Percentiles rank a stretch among this genome's conserved stretches.
phyloP scores from a whole-genome alignment of 2,888 invertebrate genomes.

The Phortica okadai region DNA sequence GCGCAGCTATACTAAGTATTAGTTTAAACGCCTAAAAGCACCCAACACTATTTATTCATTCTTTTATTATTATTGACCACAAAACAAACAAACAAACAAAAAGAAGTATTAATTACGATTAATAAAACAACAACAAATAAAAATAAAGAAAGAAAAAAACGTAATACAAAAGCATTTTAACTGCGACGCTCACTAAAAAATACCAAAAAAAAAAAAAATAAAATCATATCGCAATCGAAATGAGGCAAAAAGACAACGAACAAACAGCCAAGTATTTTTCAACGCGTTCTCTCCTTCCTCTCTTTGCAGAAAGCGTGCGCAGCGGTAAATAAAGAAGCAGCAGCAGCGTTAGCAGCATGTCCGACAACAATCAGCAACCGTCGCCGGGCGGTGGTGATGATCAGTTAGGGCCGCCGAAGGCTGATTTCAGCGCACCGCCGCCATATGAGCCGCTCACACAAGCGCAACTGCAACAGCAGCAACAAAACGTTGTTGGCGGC shows the following conservation, averaged over 20 bases:
- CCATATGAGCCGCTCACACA: slow-evolving; percentile 84
- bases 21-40: slow-evolving; percentile 23
- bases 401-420: slow-evolving; percentile 87
- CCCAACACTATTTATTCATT: slow-evolving; percentile 57
- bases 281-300: slow-evolving; percentile 2
- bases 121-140: slow-evolving; percentile 48
- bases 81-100: slow-evolving; percentile 37
- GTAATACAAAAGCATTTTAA: background rate
- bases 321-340: background rate
- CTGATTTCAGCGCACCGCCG: slow-evolving; percentile 91
- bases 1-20: slow-evolving; percentile 52
- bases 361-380: slow-evolving; percentile 59
- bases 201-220: background rate
- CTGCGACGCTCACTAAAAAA: background rate
- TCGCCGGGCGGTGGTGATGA: slow-evolving; percentile 75
- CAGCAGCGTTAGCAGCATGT: slow-evolving; percentile 44
- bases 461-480: slow-evolving; percentile 49
- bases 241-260: background rate
- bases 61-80: slow-evolving; percentile 30
- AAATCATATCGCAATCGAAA: background rate
- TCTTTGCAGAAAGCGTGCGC: slow-evolving; percentile 5
- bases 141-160: slow-evolving; percentile 36
- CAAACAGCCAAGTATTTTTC: background rate
- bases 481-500: slow-evolving; percentile 34
- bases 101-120: slow-evolving; percentile 31